Conservation (phyloP, 2,113 vertebrate species). For the Bombycilla garrulus region DNA sequence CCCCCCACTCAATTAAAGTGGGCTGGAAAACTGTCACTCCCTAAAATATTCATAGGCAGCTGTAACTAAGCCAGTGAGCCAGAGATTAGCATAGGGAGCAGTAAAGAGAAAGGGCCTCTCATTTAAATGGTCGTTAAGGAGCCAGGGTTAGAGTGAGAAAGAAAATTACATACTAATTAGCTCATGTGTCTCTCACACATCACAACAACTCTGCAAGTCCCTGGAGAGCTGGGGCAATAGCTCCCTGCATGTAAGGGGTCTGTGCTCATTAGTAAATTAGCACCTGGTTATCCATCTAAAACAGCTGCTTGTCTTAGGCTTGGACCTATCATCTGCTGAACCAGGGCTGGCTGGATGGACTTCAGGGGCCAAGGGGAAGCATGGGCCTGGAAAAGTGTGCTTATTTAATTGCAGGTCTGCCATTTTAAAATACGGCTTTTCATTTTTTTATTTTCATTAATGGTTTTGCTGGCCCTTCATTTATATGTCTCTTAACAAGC, state of each 20-base stretch:
- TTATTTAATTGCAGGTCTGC: background rate
- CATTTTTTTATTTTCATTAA: background rate
- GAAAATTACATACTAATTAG: conserved; percentile 65
- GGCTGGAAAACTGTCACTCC: conserved; percentile 28
- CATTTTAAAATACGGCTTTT: background rate
- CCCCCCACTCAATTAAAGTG: conserved; percentile 21
- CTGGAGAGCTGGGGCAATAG: conserved; percentile 34
- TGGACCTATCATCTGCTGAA: background rate
- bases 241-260: conserved; percentile 17
- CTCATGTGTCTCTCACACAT: conserved; percentile 30
- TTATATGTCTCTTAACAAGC: background rate
- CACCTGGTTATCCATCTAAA: conserved; percentile 47
- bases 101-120: conserved; percentile 56
- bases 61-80: conserved; percentile 22
- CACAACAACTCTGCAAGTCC: conserved; percentile 1
- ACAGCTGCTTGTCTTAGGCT: background rate
- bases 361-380: background rate
- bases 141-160: conserved; percentile 44
- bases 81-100: conserved; percentile 48
- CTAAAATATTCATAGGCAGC: conserved; percentile 58
- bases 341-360: background rate
- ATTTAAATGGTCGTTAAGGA: conserved; percentile 62
- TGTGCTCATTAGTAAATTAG: conserved; percentile 55
- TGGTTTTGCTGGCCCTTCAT: background rate
- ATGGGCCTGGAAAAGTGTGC: background rate